These are phyloP conservation scores for Planiliza haematocheilus DNA, from an alignment of 2,113 vertebrate genomes.

Conservation along the genomic window DNA sequence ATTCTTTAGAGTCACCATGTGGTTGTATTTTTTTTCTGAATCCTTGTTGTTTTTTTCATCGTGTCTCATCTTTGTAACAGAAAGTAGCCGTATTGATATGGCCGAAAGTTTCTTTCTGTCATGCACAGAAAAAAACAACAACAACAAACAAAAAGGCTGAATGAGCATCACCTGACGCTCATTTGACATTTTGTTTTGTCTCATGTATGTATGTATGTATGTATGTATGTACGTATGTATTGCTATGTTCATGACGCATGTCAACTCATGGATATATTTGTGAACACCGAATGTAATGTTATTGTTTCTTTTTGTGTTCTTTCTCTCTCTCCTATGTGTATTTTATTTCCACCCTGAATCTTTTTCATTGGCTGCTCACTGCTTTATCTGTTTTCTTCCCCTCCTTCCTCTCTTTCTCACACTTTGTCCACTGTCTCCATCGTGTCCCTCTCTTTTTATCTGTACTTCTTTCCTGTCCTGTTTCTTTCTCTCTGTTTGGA, in stretches of 20 bases:
- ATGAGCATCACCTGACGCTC: slow-evolving; percentile 70
- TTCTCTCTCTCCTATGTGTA: slow-evolving; percentile 51
- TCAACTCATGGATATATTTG: slow-evolving; percentile 78
- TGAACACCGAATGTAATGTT: slow-evolving; percentile 84
- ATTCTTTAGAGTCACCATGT: slow-evolving; percentile 45
- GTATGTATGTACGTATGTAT: slow-evolving; percentile 53
- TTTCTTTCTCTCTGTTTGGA: slow-evolving; percentile 42
- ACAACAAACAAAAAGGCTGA: slow-evolving; percentile 73
- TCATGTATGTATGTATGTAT: slow-evolving; percentile 44
- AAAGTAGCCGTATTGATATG: slow-evolving; percentile 27
- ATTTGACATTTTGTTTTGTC: slow-evolving; percentile 78
- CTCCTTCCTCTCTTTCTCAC: slow-evolving; percentile 18
- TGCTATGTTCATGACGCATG: slow-evolving; percentile 82
- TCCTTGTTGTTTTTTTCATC: slow-evolving; percentile 60
- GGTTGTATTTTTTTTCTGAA: slow-evolving; percentile 42
- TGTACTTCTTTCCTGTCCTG: slow-evolving; percentile 29
- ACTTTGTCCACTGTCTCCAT: slow-evolving; percentile 56
- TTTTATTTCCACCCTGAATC: slow-evolving; percentile 61
- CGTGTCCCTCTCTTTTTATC: slow-evolving; percentile 72
- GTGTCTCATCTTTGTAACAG: slow-evolving; percentile 45
- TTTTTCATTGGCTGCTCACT: slow-evolving; percentile 84
- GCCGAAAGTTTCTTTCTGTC: slow-evolving; percentile 34
- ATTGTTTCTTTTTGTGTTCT: slow-evolving; percentile 73
- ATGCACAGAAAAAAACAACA: slow-evolving; percentile 67
- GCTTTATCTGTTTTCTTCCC: slow-evolving; percentile 72